Conservation (phyloP, 1,140 invertebrate genomes). For the Magallana angulata region DNA sequence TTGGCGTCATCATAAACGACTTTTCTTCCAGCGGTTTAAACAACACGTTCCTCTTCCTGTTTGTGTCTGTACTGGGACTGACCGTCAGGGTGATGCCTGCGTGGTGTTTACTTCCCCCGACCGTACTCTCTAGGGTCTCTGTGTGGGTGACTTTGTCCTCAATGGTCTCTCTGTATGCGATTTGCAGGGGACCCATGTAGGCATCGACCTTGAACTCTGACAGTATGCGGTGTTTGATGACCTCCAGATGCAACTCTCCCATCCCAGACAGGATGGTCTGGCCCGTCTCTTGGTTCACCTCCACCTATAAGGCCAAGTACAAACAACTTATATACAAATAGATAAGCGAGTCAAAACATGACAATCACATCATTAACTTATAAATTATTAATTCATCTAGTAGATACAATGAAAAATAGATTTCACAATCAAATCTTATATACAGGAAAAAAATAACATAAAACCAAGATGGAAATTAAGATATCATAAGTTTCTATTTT, state of each 20-base stretch:
- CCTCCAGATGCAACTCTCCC: slow-evolving; percentile 98
- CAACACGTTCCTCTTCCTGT: slow-evolving; percentile 63
- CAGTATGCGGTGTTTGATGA: slow-evolving; percentile 85
- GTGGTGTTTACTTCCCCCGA: slow-evolving; percentile 78
- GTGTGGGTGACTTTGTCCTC: slow-evolving; percentile 58
- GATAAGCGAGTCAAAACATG: too few species aligned
- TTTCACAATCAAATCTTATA: too few species aligned
- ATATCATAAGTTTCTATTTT: too few species aligned
- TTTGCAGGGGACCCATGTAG: slow-evolving; percentile 89
- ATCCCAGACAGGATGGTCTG: slow-evolving; percentile 93
- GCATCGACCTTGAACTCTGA: slow-evolving; percentile 94
- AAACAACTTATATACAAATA: too few species aligned
- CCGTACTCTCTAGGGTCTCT: slow-evolving; percentile 84
- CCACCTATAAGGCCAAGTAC: slow-evolving; percentile 81
- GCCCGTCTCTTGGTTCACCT: slow-evolving; percentile 81
- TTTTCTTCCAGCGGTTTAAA: slow-evolving; percentile 55
- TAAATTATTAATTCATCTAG: too few species aligned
- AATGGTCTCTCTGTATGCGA: slow-evolving; percentile 93
- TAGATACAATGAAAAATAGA: too few species aligned
- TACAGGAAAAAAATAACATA: too few species aligned
- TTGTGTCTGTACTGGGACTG: slow-evolving; percentile 49
- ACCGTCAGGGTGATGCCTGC: slow-evolving; percentile 70
- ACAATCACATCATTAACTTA: too few species aligned
- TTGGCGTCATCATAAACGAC: slow-evolving; percentile 57
- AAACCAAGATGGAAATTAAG: too few species aligned